A percentile compares a stretch with the other conserved stretches of the same genome.
phyloP scores from a whole-genome alignment of 2,888 invertebrate species.

The Agrilus biguttatus region DNA sequence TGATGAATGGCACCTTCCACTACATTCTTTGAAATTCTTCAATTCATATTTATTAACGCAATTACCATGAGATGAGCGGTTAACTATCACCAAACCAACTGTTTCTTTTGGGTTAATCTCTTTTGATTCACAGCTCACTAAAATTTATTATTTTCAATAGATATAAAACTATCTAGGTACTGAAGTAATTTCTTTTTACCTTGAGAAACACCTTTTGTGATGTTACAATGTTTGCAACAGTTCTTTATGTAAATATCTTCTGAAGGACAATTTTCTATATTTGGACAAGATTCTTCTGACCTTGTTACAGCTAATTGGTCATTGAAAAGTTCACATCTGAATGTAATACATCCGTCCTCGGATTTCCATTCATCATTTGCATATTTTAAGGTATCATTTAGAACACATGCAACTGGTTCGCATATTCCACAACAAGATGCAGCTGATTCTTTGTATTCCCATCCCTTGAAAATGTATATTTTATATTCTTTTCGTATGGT shows the following conservation, averaged over 20 bases:
- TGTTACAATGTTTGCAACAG: constrained; percentile 54
- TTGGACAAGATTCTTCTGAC: constrained; percentile 42
- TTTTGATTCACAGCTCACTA: constrained; percentile 42
- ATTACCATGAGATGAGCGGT: constrained; percentile 36
- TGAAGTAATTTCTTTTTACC: constrained; percentile 25
- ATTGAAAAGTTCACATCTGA: constrained; percentile 36
- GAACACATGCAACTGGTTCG: constrained; percentile 43
- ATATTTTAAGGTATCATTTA: constrained; percentile 32
- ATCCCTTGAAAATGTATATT: constrained; percentile 36
- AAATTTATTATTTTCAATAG: constrained; percentile 7
- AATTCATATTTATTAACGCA: constrained; percentile 51
- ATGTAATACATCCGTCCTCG: constrained; percentile 45
- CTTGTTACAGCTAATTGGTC: constrained; percentile 32
- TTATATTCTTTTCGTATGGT: neutral
- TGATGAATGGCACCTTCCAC: constrained; percentile 54
- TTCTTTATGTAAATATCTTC: constrained; percentile 42
- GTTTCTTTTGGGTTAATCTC: constrained; percentile 39
- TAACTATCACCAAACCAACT: constrained; percentile 39
- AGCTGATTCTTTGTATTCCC: constrained; percentile 34
- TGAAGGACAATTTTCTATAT: constrained; percentile 43
- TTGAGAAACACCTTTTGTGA: constrained; percentile 30
- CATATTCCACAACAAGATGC: constrained; percentile 51
- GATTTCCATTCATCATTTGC: constrained; percentile 46
- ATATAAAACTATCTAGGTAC: neutral
- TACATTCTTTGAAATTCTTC: constrained; percentile 50